These are phyloP conservation scores for Eumeta japonica DNA, from an alignment of 1,140 invertebrate species.

Conservation along the genomic window DNA sequence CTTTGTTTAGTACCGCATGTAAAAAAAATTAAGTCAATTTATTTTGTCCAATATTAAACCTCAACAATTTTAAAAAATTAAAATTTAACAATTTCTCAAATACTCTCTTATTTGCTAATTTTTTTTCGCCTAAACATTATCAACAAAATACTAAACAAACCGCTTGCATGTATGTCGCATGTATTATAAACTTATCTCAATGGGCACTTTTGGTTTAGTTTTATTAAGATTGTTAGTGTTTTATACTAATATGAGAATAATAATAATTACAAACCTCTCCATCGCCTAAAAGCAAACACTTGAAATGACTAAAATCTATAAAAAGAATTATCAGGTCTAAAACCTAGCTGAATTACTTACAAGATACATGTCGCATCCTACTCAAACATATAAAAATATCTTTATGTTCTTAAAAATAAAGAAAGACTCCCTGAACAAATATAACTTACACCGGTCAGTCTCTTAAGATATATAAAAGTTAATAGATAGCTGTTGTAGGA, in stretches of 20 bases:
- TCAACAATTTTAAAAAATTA: constrained; percentile 57
- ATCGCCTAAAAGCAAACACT: constrained; percentile 52
- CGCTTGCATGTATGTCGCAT: constrained; percentile 28
- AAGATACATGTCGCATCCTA: constrained; percentile 43
- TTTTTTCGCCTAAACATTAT: constrained; percentile 56
- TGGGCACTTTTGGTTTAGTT: constrained; percentile 61
- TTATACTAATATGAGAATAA: constrained; percentile 54
- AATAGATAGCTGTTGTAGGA: too few species aligned
- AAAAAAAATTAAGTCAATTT: constrained; percentile 45
- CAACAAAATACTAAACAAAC: constrained; percentile 51
- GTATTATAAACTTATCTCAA: constrained; percentile 57
- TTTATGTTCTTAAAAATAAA: constrained; percentile 50
- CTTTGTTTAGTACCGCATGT: constrained; percentile 41
- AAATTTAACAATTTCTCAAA: constrained; percentile 53
- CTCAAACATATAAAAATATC: constrained; percentile 56
- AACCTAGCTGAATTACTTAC: constrained; percentile 47
- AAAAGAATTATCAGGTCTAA: constrained; percentile 55
- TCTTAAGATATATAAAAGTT: too few species aligned
- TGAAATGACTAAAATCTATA: constrained; percentile 51
- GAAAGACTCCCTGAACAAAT: constrained; percentile 32
- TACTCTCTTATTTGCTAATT: constrained; percentile 49
- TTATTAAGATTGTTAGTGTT: too few species aligned
- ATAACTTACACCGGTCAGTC: constrained; percentile 9
- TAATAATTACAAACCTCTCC: constrained; percentile 55
- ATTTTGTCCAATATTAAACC: constrained; percentile 39